Evolutionary conservation across 2,888 invertebrate genomes (phyloP).

Genomic region (Ochlodes sylvanus): DNA sequence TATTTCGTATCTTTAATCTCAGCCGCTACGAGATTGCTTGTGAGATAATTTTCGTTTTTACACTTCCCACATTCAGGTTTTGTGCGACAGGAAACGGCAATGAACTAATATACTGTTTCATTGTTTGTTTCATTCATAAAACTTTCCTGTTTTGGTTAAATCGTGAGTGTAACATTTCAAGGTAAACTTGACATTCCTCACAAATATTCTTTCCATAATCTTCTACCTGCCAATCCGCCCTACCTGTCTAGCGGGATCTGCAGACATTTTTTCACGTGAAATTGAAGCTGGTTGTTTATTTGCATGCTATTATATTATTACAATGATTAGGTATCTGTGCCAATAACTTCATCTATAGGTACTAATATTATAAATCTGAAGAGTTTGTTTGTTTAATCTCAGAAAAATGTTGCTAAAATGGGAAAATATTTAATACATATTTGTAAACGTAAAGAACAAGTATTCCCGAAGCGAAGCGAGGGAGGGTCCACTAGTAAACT

Average conservation of each 20-base stretch:
- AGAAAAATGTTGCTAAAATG: too few relatives aligned
- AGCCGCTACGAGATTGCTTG: conserved; percentile 3
- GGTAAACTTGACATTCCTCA: conserved; percentile 60
- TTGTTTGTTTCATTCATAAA: conserved; percentile 28
- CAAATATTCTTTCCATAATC: conserved; percentile 64
- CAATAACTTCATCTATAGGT: too few relatives aligned
- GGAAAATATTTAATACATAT: too few relatives aligned
- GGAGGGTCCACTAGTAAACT: too few relatives aligned
- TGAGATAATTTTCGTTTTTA: conserved; percentile 8
- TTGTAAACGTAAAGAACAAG: too few relatives aligned
- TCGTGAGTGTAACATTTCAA: conserved; percentile 49
- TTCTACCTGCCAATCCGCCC: conserved; percentile 49
- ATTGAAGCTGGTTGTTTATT: conserved; percentile 25
- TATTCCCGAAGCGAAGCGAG: too few relatives aligned
- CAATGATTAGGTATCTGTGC: not conserved
- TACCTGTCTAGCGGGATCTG: not conserved
- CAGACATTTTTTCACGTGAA: conserved; percentile 39
- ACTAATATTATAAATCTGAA: too few relatives aligned
- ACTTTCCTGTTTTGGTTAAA: conserved; percentile 19
- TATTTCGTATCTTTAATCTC: conserved; percentile 1
- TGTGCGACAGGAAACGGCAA: conserved; percentile 28
- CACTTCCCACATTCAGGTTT: conserved; percentile 13
- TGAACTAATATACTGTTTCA: conserved; percentile 17
- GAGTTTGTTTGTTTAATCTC: too few relatives aligned
- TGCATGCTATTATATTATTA: not conserved